These are phyloP conservation scores for Trichacis sp. DNA, from an alignment of 2,888 invertebrate genomes.

Conservation along the genomic window DNA sequence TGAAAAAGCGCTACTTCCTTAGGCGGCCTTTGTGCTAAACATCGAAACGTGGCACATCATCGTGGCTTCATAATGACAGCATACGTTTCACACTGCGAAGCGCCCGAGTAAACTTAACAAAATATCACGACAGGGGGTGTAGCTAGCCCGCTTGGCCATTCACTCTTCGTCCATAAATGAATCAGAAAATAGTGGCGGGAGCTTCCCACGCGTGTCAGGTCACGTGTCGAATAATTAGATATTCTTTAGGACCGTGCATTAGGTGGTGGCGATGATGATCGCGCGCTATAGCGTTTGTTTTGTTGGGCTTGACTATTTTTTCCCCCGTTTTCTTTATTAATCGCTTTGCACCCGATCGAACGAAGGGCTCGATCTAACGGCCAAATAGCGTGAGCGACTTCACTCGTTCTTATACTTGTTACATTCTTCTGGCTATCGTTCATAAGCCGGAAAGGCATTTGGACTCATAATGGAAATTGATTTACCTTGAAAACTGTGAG, in stretches of 20 bases:
- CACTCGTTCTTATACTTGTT: conserved; percentile 17
- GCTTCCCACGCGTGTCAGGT: conserved; percentile 66
- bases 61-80: conserved; percentile 51
- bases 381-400: conserved; percentile 55
- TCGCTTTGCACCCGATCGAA: conserved; percentile 43
- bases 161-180: conserved; percentile 56
- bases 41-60: conserved; percentile 17
- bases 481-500: conserved; percentile 33
- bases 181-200: conserved; percentile 65
- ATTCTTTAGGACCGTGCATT: conserved; percentile 64
- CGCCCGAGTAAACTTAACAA: conserved; percentile 63
- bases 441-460: conserved; percentile 4
- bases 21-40: conserved; percentile 13
- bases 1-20: conserved; percentile 36
- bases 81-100: conserved; percentile 63
- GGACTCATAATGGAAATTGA: conserved; percentile 25
- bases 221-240: conserved; percentile 69
- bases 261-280: conserved; percentile 43
- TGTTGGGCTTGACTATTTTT: conserved; percentile 48
- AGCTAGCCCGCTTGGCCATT: conserved; percentile 46
- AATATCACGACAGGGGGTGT: conserved; percentile 65
- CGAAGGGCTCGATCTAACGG: conserved; percentile 60
- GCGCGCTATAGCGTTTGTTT: conserved; percentile 47
- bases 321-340: conserved; percentile 33
- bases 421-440: conserved; percentile 23